Evolutionary conservation across 2,888 invertebrate species (phyloP), one percentile per base, ranked within the genome.

Genomic region (Nipponacmea schrenckii): DNA sequence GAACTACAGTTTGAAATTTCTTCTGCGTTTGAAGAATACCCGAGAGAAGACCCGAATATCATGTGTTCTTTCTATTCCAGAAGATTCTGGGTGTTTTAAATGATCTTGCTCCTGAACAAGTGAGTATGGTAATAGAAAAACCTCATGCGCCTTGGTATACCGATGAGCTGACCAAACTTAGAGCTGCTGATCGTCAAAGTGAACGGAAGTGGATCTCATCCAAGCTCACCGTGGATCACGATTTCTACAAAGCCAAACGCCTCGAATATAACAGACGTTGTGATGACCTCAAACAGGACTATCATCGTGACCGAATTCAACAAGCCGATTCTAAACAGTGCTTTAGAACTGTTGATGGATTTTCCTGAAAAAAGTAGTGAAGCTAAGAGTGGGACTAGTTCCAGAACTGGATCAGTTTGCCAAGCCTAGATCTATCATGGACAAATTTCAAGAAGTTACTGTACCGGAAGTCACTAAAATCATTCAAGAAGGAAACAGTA

Each of bases 381-480:
- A n/a, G n/a, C n/a, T n/a, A n/a, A n/a, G n/a, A n/a, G n/a, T n/a
- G n/a, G n/a, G n/a, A n/a, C n/a, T n/a, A n/a, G n/a, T n/a, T n/a
- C n/a, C n/a, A n/a, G n/a, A n/a, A n/a, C n/a, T n/a, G n/a, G n/a
- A n/a, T n/a, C n/a, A n/a, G n/a, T n/a, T n/a, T n/a, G n/a, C n/a
- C 50, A 50, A 50, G 50, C 50, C 50, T 10, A 50, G 50, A 50
- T 50, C 50, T 50, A 7, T 50, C 50, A 50, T 50, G 50, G 50
- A 50, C 50, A 50, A 50, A 14, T 50, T 50, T 50, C 50, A 50
- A 20, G 50, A 50, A 50, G 50, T 50, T 50, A 50, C 50, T 3
- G 50, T 50, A 50, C 50, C 50, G 17, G 50, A 50, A 50, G 50
- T 50, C 50, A 50, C 50, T 50, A 50, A 50, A 50, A 50, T 50